These are phyloP conservation scores for Microplitis mediator DNA, from an alignment of 1,140 invertebrate species.

Conservation along the genomic window DNA sequence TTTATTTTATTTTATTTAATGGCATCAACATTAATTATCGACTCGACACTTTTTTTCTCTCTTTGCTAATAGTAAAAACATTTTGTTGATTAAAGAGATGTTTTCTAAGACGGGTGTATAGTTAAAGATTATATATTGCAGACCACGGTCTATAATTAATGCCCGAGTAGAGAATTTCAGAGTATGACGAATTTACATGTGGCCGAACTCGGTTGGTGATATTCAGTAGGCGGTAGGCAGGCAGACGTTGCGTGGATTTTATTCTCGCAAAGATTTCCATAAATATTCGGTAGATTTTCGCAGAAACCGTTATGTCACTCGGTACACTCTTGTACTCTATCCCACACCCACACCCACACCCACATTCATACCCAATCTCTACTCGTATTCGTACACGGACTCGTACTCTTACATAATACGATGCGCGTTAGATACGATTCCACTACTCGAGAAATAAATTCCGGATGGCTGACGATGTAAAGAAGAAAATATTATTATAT, in stretches of 20 bases:
- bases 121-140: neutral
- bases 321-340: neutral
- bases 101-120: no score
- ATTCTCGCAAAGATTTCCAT: slow-evolving; percentile 27
- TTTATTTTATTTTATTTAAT: neutral
- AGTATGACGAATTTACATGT: slow-evolving; percentile 43
- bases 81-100: no score
- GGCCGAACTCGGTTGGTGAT: slow-evolving; percentile 21
- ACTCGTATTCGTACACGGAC: neutral
- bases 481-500: no score
- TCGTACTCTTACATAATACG: neutral
- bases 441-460: neutral
- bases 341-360: neutral
- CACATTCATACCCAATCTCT: neutral
- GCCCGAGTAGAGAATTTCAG: slow-evolving; percentile 24
- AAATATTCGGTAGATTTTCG: slow-evolving; percentile 29
- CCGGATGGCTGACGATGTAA: neutral
- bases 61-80: no score
- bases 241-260: slow-evolving; percentile 27
- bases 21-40: no score
- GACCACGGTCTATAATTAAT: slow-evolving; percentile 46
- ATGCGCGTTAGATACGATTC: neutral
- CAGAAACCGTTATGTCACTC: slow-evolving; percentile 7
- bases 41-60: no score
- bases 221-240: no score